Base-by-base conservation (phyloP, 1,140 invertebrate genomes). In the Dendroctonus valens region DNA sequence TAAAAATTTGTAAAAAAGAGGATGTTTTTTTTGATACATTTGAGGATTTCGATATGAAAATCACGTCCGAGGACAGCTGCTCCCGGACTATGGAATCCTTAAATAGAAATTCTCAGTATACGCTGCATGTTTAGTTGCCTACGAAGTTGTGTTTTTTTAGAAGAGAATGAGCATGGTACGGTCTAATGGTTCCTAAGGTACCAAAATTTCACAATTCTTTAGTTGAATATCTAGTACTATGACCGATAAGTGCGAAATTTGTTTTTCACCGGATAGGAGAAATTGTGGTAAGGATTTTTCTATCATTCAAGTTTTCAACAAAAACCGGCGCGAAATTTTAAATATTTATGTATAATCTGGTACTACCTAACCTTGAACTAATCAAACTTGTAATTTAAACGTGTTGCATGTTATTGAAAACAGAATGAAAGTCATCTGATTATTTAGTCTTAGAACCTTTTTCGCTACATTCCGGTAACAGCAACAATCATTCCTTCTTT, bases 401-500 rank as follows among this genome's bases (percentile, higher is more conserved):
- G 50, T 70, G 71, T 70, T 70, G 60, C 65, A 44, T 70, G 71
- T 70, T 70, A 70, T 72, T 72, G 71, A 72, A 70, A 49, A 66
- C 52, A 41, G 48, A 65, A 65, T 72, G 71, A 72, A 72, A 72
- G 71, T 72, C 71, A 72, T 69, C 69, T 65, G 69, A 70, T 65
- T 65, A 63, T 44, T 54, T 38, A 52, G 48, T 64, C 49, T 61
- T 41, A 66, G 51, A 54, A 40, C 40, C 52, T 64, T 70, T 61
- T 53, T 59, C 53, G 38, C 41, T 60, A 59, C 26, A 57, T 41
- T 40, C 44, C 49, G 44, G 58, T 53, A 51, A 53, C 14, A 60
- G 65, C 58, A 64, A 69, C 67, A 59, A 59, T n/a, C 40, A 48
- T 54, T 51, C 39, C 48, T 26, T 46, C 7, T 57, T 54, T 9